A percentile compares a stretch with the other conserved stretches of the same genome.
Evolutionary conservation across 2,113 vertebrate genomes (phyloP).

Genomic region (Xenopus tropicalis): UCB_Xtro_10.0 CM004444.2:142905501-142906000

Average conservation of each 20-base stretch:
- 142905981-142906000: no score
- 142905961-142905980: constrained; percentile 14
- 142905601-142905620: constrained; percentile 66
- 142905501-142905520: not conserved
- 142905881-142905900: constrained; percentile 42
- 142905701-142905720: constrained; percentile 60
- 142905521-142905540: constrained; percentile 38
- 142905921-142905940: constrained; percentile 27
- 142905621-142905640: constrained; percentile 68
- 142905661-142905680: constrained; percentile 52
- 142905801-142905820: constrained; percentile 42
- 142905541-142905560: constrained; percentile 36
- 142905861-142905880: constrained; percentile 30
- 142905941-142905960: constrained; percentile 40
- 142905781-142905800: constrained; percentile 40
- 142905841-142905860: constrained; percentile 39
- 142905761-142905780: constrained; percentile 7
- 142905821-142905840: constrained; percentile 36
- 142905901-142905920: constrained; percentile 45
- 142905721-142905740: constrained; percentile 15
- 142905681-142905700: constrained; percentile 60
- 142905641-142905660: constrained; percentile 63
- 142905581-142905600: constrained; percentile 73
- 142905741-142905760: constrained; percentile 22
- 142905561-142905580: constrained; percentile 71